Conservation (phyloP, 53 echinoderm and acorn worm species). For the Mesocentrotus franciscanus region DNA sequence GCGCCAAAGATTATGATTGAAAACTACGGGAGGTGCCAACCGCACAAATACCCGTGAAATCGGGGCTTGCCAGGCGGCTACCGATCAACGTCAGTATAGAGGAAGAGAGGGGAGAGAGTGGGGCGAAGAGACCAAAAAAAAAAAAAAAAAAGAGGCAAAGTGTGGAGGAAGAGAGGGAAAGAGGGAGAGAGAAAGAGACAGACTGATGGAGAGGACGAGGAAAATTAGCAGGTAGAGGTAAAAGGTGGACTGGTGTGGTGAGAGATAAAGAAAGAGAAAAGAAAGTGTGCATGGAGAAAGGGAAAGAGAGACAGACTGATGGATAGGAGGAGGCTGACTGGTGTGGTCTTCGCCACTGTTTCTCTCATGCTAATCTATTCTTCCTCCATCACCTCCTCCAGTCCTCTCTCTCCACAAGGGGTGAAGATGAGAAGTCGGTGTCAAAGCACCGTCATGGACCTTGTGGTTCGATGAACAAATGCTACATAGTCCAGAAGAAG, state of each 20-base stretch:
- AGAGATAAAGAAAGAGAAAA: too few relatives aligned
- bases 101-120: background rate
- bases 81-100: slow-evolving; percentile 15
- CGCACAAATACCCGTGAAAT: slow-evolving; percentile 57
- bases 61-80: slow-evolving; percentile 40
- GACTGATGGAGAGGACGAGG: background rate
- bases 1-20: slow-evolving; percentile 63
- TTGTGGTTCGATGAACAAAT: background rate
- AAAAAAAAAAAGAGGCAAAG: background rate
- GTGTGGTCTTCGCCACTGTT: slow-evolving; percentile 46
- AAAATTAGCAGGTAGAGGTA: background rate
- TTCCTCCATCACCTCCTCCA: background rate
- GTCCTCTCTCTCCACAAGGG: background rate
- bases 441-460: background rate
- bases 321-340: too few relatives aligned
- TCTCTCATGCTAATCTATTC: slow-evolving; percentile 35
- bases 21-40: slow-evolving; percentile 59
- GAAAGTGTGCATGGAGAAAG: too few relatives aligned
- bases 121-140: background rate
- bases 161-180: too few relatives aligned
- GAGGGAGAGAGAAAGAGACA: background rate
- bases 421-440: background rate
- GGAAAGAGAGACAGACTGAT: background rate
- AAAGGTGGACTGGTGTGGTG: background rate
- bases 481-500: background rate